Conservation (phyloP, 2,888 invertebrate species). For the Trachelus iudaicus region DNA sequence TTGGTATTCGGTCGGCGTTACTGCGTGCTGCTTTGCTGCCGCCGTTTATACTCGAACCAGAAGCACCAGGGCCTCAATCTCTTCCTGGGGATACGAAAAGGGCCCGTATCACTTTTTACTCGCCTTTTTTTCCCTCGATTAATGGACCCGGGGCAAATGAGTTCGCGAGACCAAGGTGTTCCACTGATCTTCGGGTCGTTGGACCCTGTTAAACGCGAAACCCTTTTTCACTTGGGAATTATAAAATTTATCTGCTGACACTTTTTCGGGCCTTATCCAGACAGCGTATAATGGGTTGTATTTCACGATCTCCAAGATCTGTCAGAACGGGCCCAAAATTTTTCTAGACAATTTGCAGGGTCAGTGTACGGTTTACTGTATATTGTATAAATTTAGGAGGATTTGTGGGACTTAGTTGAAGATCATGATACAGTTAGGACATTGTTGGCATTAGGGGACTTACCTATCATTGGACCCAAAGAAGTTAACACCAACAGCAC, state of each 20-base stretch:
- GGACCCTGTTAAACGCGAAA: not conserved
- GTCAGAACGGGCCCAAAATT: not conserved
- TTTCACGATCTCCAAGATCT: not conserved
- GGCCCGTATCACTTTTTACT: not conserved
- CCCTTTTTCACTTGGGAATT: not conserved
- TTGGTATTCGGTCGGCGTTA: conserved; percentile 25
- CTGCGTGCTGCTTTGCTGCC: not conserved
- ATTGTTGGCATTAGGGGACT: conserved; percentile 14
- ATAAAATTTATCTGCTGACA: not conserved
- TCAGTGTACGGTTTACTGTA: not conserved
- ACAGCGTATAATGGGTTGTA: not conserved
- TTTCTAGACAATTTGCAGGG: not conserved
- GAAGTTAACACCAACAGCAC: not conserved
- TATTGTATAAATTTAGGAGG: not conserved
- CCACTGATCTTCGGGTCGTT: not conserved
- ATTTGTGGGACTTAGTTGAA: not conserved
- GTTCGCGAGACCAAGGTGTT: not conserved
- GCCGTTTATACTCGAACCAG: not conserved
- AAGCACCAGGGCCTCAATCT: not conserved
- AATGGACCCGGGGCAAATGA: not conserved
- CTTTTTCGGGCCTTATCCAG: not conserved
- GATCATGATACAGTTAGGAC: conserved; percentile 12
- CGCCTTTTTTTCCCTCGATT: not conserved
- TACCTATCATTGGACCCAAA: conserved; percentile 18
- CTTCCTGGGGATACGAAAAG: not conserved